Percentiles rank a stretch among this genome's conserved stretches.
phyloP scores from a whole-genome alignment of 2,888 invertebrate genomes.

The Lymantria dispar region DNA sequence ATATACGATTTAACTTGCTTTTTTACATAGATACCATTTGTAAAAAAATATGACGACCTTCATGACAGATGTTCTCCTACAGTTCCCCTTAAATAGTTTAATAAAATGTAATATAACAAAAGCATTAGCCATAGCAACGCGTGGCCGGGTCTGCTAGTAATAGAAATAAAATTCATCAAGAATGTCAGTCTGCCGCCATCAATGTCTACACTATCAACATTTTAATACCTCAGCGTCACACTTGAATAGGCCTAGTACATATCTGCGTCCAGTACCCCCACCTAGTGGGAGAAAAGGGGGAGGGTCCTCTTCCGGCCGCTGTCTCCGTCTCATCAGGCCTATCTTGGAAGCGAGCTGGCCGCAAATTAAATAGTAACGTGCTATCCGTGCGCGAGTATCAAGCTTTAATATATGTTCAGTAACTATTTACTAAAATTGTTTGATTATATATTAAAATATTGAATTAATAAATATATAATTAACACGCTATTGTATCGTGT shows the following conservation, averaged over 20 bases:
- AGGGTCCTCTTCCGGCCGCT: conserved; percentile 65
- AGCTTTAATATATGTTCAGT: conserved; percentile 20
- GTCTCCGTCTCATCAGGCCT: conserved; percentile 78
- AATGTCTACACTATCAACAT: conserved; percentile 39
- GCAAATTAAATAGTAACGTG: conserved; percentile 75
- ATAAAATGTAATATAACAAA: too few species aligned
- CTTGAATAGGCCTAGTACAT: conserved; percentile 65
- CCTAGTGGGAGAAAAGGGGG: conserved; percentile 40
- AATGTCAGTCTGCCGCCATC: conserved; percentile 20
- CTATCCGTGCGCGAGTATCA: conserved; percentile 35
- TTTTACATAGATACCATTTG: too few species aligned
- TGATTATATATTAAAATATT: conserved; percentile 3
- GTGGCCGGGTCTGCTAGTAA: neutral
- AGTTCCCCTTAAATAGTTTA: too few species aligned
- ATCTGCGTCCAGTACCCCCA: conserved; percentile 42
- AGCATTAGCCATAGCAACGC: too few species aligned
- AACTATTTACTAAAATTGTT: conserved; percentile 22
- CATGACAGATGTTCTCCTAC: too few species aligned
- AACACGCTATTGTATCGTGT: too few species aligned
- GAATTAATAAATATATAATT: too few species aligned
- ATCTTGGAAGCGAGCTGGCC: conserved; percentile 69
- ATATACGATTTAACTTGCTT: too few species aligned
- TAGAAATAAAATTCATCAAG: conserved; percentile 26
- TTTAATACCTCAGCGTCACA: conserved; percentile 53
- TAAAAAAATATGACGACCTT: too few species aligned